phyloP scores from a whole-genome alignment of 2,888 invertebrate species.

The Netelia virgata region DNA sequence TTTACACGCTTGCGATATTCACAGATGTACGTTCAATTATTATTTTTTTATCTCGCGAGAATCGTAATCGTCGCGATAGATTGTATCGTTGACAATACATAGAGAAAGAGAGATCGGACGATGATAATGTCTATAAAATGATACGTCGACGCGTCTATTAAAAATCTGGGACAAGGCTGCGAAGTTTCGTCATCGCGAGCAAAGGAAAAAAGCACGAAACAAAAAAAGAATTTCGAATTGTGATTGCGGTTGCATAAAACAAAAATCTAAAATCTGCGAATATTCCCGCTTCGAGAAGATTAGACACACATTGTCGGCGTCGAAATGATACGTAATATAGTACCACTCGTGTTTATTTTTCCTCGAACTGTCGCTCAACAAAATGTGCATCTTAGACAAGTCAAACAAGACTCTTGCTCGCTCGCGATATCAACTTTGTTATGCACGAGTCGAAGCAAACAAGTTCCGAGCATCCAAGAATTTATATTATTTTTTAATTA shows the following conservation, averaged over 20 bases:
- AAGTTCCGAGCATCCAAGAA: not conserved
- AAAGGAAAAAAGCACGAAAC: not conserved
- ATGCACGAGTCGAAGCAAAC: conserved; percentile 36
- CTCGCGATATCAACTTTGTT: conserved; percentile 45
- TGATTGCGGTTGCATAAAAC: not conserved
- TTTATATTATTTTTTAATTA: not conserved
- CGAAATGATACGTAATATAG: not conserved
- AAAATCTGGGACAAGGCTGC: conserved; percentile 63
- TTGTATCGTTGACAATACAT: conserved; percentile 39
- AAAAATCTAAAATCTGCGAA: not conserved
- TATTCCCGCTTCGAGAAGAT: not conserved
- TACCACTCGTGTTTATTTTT: conserved; percentile 14
- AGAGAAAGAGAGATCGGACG: conserved; percentile 43
- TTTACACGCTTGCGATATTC: not conserved
- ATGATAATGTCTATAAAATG: conserved; percentile 47
- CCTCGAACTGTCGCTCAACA: conserved; percentile 44
- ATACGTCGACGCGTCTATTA: conserved; percentile 25
- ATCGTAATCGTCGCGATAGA: conserved; percentile 33
- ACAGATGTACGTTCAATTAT: not conserved
- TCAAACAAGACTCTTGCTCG: conserved; percentile 54
- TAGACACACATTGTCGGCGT: not conserved
- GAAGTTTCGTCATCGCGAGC: conserved; percentile 15
- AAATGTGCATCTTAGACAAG: conserved; percentile 59
- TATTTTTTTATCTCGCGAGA: conserved; percentile 24
- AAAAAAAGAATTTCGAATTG: not conserved